These are phyloP conservation scores for Microdon myrmicae DNA, from an alignment of 2,888 invertebrate species.

Conservation along the genomic window DNA sequence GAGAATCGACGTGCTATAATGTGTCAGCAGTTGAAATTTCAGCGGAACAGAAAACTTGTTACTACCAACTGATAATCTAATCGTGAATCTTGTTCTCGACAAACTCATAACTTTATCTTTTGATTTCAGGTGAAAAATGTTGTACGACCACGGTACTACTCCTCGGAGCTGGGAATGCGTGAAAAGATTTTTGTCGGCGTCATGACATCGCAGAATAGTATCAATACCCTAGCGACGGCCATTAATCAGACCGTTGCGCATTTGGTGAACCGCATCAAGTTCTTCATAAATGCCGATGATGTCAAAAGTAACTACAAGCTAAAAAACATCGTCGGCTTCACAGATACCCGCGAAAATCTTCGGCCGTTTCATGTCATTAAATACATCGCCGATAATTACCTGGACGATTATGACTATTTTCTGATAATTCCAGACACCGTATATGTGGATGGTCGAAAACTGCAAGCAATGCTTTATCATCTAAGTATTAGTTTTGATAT, in stretches of 20 bases:
- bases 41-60: no score
- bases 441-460: slow-evolving; percentile 83
- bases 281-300: slow-evolving; percentile 76
- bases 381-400: slow-evolving; percentile 88
- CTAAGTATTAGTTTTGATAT: slow-evolving; percentile 88
- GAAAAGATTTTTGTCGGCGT: slow-evolving; percentile 90
- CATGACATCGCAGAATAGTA: slow-evolving; percentile 79
- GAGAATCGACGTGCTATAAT: no score
- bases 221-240: slow-evolving; percentile 79
- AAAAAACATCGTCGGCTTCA: slow-evolving; percentile 86
- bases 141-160: slow-evolving; percentile 90
- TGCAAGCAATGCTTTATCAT: slow-evolving; percentile 77
- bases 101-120: slow-evolving; percentile 25
- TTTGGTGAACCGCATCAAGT: slow-evolving; percentile 83
- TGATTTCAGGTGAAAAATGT: slow-evolving; percentile 70
- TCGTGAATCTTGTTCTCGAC: not conserved
- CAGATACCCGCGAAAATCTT: slow-evolving; percentile 79
- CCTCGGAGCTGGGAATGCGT: slow-evolving; percentile 92
- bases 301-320: slow-evolving; percentile 69
- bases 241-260: slow-evolving; percentile 90
- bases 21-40: no score
- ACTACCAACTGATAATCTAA: not conserved
- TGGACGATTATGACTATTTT: slow-evolving; percentile 93
- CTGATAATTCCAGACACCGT: slow-evolving; percentile 86
- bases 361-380: slow-evolving; percentile 89